Evolutionary conservation across 1,140 invertebrate species (phyloP), one percentile per base, ranked within the genome.

Genomic region (Oncopodura yosiiana): DNA sequence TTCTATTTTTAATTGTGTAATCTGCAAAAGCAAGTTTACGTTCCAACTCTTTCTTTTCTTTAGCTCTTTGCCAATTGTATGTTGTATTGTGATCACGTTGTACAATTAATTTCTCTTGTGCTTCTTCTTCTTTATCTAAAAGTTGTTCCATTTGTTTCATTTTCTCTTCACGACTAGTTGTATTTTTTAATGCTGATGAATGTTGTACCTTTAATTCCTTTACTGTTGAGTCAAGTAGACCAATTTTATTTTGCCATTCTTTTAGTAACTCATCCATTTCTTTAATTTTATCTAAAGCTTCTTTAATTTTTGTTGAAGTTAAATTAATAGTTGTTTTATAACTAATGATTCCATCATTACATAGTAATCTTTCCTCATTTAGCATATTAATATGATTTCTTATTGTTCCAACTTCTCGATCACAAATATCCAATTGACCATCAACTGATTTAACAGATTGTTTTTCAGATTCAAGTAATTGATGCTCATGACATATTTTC

Each of bases 121-220:
- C 37, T 26, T 49, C 43, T 24, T 61, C 59, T 29, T 61, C 59
- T 2, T 49, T 12, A 18, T 57, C 55, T 16, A 57, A 30, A 23
- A 54, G 46, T 19, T 42, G 29, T 24, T 52, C 30, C 1, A 60
- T 4, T 49, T 60, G 39, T 57, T 48, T 57, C 5, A 42, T 52
- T 32, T 53, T 52, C n/a, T 48, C 42, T 29, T 50, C 49, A 3
- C 16, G 3, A n/a, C 41, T 49, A 27, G 51, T 24, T 3, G 26
- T 55, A 5, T 41, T 52, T 23, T 29, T 34, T 23, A 49, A 27
- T 9, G 45, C 26, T 2, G 14, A 11, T 26, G 49, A 24, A 16
- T 55, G 12, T 21, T 37, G 50, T 23, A 19, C 27, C 24, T 55
- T 49, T n/a, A 52, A 14, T 19, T 53, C 27, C 0, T 12, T 3